Conservation (phyloP, 2,888 invertebrate species). For the Drosophila algonquin region DNA sequence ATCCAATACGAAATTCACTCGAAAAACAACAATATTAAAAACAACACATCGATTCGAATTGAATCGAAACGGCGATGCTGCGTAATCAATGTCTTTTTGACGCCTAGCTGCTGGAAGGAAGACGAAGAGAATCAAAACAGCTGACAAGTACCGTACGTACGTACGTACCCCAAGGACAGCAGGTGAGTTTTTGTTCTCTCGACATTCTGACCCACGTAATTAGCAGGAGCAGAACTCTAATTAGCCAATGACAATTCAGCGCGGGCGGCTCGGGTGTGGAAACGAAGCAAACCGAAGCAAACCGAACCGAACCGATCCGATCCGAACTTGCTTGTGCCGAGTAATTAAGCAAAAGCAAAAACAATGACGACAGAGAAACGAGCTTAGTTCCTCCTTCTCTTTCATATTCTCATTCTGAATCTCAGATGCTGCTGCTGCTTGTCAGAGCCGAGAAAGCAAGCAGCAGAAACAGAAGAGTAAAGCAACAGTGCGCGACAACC, state of each 20-base stretch:
- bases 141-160: background rate
- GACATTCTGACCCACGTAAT: constrained; percentile 51
- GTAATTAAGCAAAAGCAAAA: constrained; percentile 52
- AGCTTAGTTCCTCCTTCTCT: constrained; percentile 14
- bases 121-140: background rate
- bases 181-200: background rate
- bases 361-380: constrained; percentile 42
- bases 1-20: constrained; percentile 1
- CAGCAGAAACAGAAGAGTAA: constrained; percentile 61
- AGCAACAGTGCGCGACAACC: constrained; percentile 60
- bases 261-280: background rate
- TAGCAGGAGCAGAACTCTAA: constrained; percentile 52
- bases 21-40: constrained; percentile 1
- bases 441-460: constrained; percentile 14
- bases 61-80: constrained; percentile 11
- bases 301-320: constrained; percentile 16
- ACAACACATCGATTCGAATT: constrained; percentile 1
- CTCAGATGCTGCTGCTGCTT: constrained; percentile 39
- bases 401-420: constrained; percentile 13
- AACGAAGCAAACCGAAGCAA: constrained; percentile 18
- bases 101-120: background rate
- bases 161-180: background rate
- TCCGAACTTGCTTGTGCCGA: constrained; percentile 7
- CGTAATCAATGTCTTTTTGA: background rate
- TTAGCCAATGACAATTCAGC: constrained; percentile 70